Percentiles rank a stretch among this genome's conserved stretches.
These are phyloP conservation scores for Hippocampus guttulatus DNA, from an alignment of 2,113 vertebrate species.

Conservation along the genomic window DNA sequence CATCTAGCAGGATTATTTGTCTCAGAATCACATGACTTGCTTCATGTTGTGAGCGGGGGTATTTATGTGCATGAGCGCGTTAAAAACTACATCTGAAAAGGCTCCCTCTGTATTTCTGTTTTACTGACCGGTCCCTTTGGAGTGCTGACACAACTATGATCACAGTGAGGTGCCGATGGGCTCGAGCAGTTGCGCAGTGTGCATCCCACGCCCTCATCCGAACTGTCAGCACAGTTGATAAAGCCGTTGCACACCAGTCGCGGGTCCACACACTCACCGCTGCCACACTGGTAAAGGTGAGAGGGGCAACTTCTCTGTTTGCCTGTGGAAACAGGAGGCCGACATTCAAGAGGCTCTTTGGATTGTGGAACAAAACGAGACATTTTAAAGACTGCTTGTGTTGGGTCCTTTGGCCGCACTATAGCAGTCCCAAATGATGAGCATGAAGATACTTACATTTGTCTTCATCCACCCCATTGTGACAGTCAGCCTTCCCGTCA, in stretches of 20 bases:
- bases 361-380: neutral
- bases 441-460: conserved; percentile 71
- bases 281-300: conserved; percentile 75
- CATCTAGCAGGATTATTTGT: neutral
- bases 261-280: conserved; percentile 69
- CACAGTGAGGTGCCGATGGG: conserved; percentile 58
- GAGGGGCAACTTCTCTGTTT: conserved; percentile 59
- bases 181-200: conserved; percentile 53
- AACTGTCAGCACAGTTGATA: conserved; percentile 77
- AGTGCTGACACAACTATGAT: conserved; percentile 75
- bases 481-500: conserved; percentile 78
- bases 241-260: conserved; percentile 74
- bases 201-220: conserved; percentile 80
- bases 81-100: neutral
- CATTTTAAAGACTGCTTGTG: neutral
- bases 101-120: no score
- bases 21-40: neutral
- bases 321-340: conserved; percentile 59
- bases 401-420: neutral
- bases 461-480: conserved; percentile 76
- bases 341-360: neutral
- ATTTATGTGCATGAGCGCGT: neutral
- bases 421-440: neutral
- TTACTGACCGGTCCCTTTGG: conserved; percentile 80
- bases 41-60: neutral